Evolutionary conservation across 2,113 vertebrate species (phyloP), one percentile per base, ranked within the genome.

Genomic region (Numida meleagris): DNA sequence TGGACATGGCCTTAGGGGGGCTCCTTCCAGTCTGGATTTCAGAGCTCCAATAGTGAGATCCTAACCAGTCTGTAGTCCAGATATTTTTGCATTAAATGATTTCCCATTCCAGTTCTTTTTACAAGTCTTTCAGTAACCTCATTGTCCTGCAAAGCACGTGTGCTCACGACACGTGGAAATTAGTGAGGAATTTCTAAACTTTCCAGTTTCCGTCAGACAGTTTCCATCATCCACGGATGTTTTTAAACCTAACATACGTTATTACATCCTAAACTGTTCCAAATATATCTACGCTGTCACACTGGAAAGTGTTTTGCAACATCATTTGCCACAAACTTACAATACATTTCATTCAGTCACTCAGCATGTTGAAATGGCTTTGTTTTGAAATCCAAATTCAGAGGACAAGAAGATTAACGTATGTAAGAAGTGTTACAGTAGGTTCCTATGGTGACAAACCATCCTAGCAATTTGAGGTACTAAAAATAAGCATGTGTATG

Each of bases 301-400:
- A 71, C 4, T 59, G 68, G 43, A 59, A 38, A 71, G 17, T 83
- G 38, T 80, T 76, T 95, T 85, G 72, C 6, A 9, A 43, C 36
- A 29, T 88, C 31, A 57, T 88, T 94, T 94, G 57, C 53, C 43
- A 46, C 61, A 80, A 14, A 82, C 84, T 73, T 84, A 11, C 57
- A 29, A 46, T 43, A 36, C 5, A 61, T 89, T 96, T 94, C 34
- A 67, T 90, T 91, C 89, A 92, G 58, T 83, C 87, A 76, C 65
- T 91, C 92, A 85, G n/a, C 24, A 55, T 50, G 34, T 90, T 78
- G 89, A 93, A 92, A 94, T 93, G 78, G 51, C 88, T 95, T 91
- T 73, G 59, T 84, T 70, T 94, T 89, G 61, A 95, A 92, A 40
- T 55, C 79, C 51, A 89, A 45, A 95, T 89, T 90, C 63, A 55